Conservation (phyloP, 2,888 invertebrate genomes). For the Plagiodera versicolora region DNA sequence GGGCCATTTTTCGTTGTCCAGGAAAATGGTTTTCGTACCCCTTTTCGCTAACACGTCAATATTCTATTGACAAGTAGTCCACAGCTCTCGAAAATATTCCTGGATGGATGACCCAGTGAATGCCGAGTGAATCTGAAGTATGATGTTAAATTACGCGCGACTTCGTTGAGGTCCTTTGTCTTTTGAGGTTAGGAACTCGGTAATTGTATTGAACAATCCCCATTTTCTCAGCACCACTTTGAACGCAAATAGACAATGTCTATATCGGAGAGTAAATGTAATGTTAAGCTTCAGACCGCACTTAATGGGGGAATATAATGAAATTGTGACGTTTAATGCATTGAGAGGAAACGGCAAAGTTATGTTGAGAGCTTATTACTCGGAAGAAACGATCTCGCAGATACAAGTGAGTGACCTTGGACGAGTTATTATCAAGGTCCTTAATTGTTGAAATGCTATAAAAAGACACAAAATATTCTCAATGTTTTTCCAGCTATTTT, state of each 20-base stretch:
- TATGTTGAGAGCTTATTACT: background rate
- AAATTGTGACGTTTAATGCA: background rate
- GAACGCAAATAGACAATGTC: constrained; percentile 10
- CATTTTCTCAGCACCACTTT: background rate
- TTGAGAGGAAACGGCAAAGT: background rate
- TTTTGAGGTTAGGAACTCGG: constrained; percentile 7
- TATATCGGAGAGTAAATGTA: constrained; percentile 1
- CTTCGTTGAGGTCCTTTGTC: constrained; percentile 12
- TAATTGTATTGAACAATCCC: constrained; percentile 11
- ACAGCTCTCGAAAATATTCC: background rate
- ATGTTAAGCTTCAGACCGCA: background rate
- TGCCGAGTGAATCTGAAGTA: background rate
- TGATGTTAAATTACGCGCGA: background rate
- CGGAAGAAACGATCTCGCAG: background rate
- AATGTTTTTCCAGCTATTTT: no score
- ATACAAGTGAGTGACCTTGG: background rate
- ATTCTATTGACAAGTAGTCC: background rate
- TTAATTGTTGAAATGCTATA: no score
- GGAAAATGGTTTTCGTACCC: no score
- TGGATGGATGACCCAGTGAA: background rate
- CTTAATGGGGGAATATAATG: constrained; percentile 6
- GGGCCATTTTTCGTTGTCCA: no score
- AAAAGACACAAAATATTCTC: no score
- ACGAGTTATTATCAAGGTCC: background rate
- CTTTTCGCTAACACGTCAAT: no score